Conservation (phyloP, 2,113 vertebrate species). For the Corythornis madagascariensis region DNA sequence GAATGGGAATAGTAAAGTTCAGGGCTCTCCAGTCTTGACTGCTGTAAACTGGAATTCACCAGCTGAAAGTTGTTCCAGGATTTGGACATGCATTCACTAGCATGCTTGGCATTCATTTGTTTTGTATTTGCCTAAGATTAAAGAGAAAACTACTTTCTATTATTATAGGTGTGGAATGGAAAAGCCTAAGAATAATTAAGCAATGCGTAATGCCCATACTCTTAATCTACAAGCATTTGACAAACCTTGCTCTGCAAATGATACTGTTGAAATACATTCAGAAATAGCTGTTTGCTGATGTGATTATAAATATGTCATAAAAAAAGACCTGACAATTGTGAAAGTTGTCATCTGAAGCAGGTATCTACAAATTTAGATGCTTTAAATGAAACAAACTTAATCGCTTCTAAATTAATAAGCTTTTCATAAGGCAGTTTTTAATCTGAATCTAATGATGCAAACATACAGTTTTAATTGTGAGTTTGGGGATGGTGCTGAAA, state of each 20-base stretch:
- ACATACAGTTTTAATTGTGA: not conserved
- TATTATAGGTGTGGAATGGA: not conserved
- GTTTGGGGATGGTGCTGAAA: not conserved
- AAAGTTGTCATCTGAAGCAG: not conserved
- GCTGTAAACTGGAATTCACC: not conserved
- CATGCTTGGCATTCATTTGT: not conserved
- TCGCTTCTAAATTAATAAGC: not conserved
- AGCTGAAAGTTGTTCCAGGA: not conserved
- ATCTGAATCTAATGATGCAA: not conserved
- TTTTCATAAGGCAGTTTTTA: not conserved
- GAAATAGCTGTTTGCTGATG: not conserved
- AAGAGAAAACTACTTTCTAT: not conserved
- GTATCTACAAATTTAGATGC: not conserved
- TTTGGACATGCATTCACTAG: not conserved
- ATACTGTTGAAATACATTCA: not conserved
- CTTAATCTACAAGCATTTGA: not conserved
- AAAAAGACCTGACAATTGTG: not conserved
- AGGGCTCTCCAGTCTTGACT: not conserved
- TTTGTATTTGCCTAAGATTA: not conserved
- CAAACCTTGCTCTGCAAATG: not conserved
- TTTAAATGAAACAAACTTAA: not conserved
- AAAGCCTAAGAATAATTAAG: not conserved
- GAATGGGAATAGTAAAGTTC: not conserved
- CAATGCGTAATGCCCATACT: not conserved
- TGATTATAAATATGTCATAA: not conserved